A percentile compares a stretch with the other conserved stretches of the same genome.
These are phyloP conservation scores for Poecilia picta DNA, from an alignment of 2,797 vertebrate genomes.

Conservation along the genomic window DNA sequence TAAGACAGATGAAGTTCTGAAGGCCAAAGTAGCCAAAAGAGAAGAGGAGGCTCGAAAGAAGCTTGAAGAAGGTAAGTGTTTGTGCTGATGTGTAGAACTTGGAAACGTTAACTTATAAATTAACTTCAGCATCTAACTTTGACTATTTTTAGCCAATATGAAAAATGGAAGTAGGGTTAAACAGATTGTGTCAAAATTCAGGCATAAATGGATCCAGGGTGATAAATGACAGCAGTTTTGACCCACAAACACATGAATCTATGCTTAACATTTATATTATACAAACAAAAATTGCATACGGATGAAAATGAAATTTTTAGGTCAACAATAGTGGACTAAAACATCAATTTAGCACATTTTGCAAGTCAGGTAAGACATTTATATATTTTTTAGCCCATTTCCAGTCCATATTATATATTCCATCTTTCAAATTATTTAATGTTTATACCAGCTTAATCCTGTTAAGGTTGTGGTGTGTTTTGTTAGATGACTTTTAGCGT, in stretches of 20 bases:
- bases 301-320: background rate
- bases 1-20: slow-evolving; percentile 92
- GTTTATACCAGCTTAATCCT: background rate
- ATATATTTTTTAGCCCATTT: background rate
- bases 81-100: background rate
- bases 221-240: background rate
- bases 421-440: background rate
- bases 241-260: background rate
- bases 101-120: background rate
- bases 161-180: background rate
- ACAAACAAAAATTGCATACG: background rate
- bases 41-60: slow-evolving; percentile 90
- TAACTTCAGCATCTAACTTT: background rate
- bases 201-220: background rate
- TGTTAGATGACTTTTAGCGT: too few relatives aligned
- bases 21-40: slow-evolving; percentile 89
- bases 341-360: background rate
- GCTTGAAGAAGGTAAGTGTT: slow-evolving; percentile 87
- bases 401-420: background rate
- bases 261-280: background rate
- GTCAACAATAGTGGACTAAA: background rate
- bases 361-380: background rate
- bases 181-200: background rate
- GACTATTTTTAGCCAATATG: background rate
- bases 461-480: background rate